Evolutionary conservation across 2,113 vertebrate genomes (phyloP).

Genomic region (Psilopsiagon aymara): DNA sequence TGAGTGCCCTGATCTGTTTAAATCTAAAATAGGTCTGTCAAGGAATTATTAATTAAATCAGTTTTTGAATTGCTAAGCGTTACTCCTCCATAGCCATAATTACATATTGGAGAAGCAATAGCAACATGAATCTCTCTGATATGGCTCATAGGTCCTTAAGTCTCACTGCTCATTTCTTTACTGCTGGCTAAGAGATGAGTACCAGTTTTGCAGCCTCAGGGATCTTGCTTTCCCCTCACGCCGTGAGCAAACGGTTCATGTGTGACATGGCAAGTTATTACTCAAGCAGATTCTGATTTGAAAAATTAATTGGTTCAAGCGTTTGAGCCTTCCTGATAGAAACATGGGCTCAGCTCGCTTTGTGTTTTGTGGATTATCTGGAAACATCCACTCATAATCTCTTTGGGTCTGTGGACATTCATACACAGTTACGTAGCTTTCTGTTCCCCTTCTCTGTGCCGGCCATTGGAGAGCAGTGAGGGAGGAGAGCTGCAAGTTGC

Average conservation of each 20-base stretch:
- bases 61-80: slow-evolving; percentile 42
- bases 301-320: neutral
- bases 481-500: neutral
- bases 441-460: neutral
- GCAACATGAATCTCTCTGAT: slow-evolving; percentile 10
- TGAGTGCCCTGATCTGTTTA: neutral
- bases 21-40: slow-evolving; percentile 38
- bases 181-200: slow-evolving; percentile 21
- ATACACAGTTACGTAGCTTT: rapidly evolving
- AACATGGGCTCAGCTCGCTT: neutral
- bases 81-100: slow-evolving; percentile 50
- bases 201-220: slow-evolving; percentile 48
- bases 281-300: neutral
- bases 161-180: slow-evolving; percentile 9
- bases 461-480: neutral
- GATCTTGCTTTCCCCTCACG: neutral
- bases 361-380: neutral
- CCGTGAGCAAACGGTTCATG: neutral
- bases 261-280: neutral
- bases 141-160: neutral
- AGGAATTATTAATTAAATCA: slow-evolving; percentile 39
- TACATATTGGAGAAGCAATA: slow-evolving; percentile 58
- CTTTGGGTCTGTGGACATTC: neutral
- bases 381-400: neutral
- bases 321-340: neutral